phyloP scores from a whole-genome alignment of 2,113 vertebrate genomes.

The Cygnus buccinator region DNA sequence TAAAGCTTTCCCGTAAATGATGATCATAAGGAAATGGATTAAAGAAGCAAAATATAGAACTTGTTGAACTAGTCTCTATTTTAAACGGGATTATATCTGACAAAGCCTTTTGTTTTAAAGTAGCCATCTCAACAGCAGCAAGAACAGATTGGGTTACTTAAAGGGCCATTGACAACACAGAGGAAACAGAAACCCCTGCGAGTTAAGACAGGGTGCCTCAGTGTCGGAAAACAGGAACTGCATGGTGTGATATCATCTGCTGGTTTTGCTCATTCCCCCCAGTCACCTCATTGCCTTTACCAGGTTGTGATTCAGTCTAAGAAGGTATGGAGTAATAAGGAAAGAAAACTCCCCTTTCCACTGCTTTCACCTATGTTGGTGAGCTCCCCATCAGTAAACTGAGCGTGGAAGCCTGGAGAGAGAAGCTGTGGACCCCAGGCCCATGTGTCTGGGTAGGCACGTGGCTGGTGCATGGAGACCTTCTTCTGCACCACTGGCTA shows the following conservation, averaged over 20 bases:
- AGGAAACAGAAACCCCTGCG: not conserved
- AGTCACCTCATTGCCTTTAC: not conserved
- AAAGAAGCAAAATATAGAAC: conserved; percentile 72
- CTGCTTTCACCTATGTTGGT: not conserved
- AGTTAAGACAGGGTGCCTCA: not conserved
- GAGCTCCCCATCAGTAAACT: rapidly evolving
- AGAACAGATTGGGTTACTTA: conserved; percentile 69
- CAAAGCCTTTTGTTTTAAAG: conserved; percentile 70
- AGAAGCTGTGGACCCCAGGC: rapidly evolving
- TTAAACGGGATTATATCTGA: conserved; percentile 64
- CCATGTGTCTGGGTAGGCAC: not conserved
- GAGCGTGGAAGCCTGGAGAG: not conserved
- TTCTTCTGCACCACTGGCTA: not conserved
- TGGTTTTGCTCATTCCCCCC: not conserved
- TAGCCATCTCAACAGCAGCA: conserved; percentile 18
- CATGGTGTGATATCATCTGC: not conserved
- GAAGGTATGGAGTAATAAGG: not conserved
- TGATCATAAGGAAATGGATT: conserved; percentile 72
- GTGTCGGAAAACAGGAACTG: not conserved
- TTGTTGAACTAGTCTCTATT: conserved; percentile 66
- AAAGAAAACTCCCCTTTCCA: not conserved
- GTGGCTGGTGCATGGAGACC: not conserved
- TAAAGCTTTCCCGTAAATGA: conserved; percentile 61
- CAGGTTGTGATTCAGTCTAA: not conserved
- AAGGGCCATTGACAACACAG: conserved; percentile 32